Evolutionary conservation across 2,113 vertebrate genomes (phyloP), one percentile per base, ranked within the genome.

Genomic region (Ailurus styani): DNA sequence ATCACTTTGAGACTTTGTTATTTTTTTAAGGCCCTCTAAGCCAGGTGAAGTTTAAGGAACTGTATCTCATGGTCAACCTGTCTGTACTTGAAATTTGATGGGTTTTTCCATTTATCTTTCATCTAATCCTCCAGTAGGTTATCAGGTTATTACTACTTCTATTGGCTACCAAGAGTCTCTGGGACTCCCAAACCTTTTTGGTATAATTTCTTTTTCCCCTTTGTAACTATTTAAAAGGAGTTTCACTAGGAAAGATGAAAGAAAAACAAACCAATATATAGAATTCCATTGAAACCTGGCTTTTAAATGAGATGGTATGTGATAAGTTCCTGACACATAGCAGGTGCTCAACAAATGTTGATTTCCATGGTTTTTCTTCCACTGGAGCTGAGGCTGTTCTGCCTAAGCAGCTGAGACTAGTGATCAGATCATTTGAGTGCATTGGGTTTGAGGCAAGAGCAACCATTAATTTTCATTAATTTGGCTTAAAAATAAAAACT

Each of bases 391-490:
- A 47, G 9, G 29, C 7, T 70, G 3, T 54, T 89, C 20, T 42
- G 70, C 34, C 42, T 79, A 81, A 90, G 15, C 3, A 47, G 9
- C 37, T 77, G 29, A 40, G 42, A 87, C 11, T 45, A 70, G 68
- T 81, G 52, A 60, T 17, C 6, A 10, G 78, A 52, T 84, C 12
- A 5, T 2, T 11, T 75, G 78, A n/a, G 20, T 75, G n/a, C 50
- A 55, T 2, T 62, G 23, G 27, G 7, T 70, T 42, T 72, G 57
- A 11, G 21, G 57, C 5, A 89, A 91, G 87, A 55, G 3, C 2
- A 13, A 14, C n/a, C 60, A 64, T 23, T 97, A 20, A 83, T 81
- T 97, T 95, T 95, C 42, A 79, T 57, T 95, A 62, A 96, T 93
- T 64, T 93, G 27, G 15, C 57, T 12, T 89, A 37, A 92, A 34